phyloP scores from a whole-genome alignment of 2,113 vertebrate genomes.

The Petroica traversi region DNA sequence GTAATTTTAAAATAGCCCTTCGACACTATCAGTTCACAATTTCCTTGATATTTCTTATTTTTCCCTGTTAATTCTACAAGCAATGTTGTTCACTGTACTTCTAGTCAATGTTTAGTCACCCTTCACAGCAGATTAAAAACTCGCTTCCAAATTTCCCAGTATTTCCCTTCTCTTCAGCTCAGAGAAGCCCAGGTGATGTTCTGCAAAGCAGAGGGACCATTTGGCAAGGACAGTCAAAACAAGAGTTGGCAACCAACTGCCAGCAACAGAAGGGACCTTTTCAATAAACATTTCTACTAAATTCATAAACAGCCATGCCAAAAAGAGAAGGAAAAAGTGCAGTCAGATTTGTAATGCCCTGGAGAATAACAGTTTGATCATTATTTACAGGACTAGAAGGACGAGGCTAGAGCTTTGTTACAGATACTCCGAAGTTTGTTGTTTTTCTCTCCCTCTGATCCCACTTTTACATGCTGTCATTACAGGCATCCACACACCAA shows the following conservation, averaged over 20 bases:
- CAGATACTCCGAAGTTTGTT: not conserved
- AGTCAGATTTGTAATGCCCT: not conserved
- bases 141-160: not conserved
- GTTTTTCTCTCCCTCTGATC: not conserved
- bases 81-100: not conserved
- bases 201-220: not conserved
- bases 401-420: not conserved
- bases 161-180: not conserved
- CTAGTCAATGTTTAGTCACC: not conserved
- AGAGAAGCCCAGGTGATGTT: not conserved
- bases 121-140: not conserved
- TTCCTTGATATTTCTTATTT: not conserved
- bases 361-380: not conserved
- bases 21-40: not conserved
- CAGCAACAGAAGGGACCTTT: conserved; percentile 25
- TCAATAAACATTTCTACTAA: not conserved
- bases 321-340: not conserved
- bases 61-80: not conserved
- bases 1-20: not conserved
- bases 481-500: not conserved
- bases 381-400: not conserved
- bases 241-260: not conserved
- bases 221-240: not conserved
- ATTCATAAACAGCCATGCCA: not conserved
- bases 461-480: not conserved